Percentiles rank a stretch among this genome's conserved stretches.
Evolutionary conservation across 2,888 invertebrate genomes (phyloP).

Genomic region (Eurytoma californica): DNA sequence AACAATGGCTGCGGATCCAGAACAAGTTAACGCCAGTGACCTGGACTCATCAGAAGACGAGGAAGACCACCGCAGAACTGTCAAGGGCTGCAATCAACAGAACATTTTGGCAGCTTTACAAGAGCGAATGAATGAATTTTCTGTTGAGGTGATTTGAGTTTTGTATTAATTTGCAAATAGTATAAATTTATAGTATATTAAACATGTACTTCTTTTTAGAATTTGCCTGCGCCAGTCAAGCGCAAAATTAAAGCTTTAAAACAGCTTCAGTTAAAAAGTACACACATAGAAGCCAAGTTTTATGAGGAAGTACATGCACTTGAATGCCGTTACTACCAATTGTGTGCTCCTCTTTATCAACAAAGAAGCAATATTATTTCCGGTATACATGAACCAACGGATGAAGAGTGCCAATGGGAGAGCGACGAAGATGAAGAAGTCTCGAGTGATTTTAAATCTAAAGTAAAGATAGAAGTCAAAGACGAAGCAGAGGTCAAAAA

Average conservation of each 20-base stretch:
- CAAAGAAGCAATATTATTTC: constrained; percentile 82
- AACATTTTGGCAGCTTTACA: constrained; percentile 79
- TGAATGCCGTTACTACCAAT: constrained; percentile 91
- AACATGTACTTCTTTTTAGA: constrained; percentile 25
- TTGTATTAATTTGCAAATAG: constrained; percentile 24
- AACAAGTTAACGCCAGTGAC: constrained; percentile 81
- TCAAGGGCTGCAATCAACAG: constrained; percentile 70
- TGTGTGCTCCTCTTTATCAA: constrained; percentile 87
- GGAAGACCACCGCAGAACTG: constrained; percentile 76
- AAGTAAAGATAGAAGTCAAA: constrained; percentile 78
- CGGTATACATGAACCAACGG: constrained; percentile 90
- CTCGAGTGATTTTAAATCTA: constrained; percentile 81
- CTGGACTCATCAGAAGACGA: constrained; percentile 83
- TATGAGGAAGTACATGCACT: constrained; percentile 95
- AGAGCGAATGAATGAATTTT: constrained; percentile 78
- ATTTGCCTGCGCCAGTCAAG: constrained; percentile 83
- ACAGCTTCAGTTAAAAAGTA: constrained; percentile 88
- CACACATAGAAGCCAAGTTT: constrained; percentile 93
- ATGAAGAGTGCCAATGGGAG: constrained; percentile 92
- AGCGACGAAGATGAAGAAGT: constrained; percentile 85
- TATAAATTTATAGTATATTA: background rate
- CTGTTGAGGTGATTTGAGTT: constrained; percentile 75
- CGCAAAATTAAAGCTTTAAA: constrained; percentile 90
- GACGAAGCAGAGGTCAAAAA: constrained; percentile 74
- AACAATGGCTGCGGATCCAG: constrained; percentile 81